Evolutionary conservation across 2,888 invertebrate genomes (phyloP).

Genomic region (Meandrusa payeni): DNA sequence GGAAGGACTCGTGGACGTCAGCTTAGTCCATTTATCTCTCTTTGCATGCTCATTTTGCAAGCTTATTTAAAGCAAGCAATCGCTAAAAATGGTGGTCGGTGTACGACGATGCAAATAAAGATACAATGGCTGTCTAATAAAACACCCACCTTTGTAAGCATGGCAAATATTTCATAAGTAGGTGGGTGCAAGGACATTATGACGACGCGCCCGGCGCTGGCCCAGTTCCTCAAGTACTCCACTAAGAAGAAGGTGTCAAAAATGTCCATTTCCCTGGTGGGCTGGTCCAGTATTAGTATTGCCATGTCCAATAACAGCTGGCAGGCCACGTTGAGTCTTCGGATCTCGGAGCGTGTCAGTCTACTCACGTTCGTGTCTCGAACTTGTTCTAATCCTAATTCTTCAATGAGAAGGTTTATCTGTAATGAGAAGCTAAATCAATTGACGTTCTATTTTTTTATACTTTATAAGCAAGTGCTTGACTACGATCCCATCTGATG

Average conservation of each 20-base stretch:
- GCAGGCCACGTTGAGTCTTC: conserved; percentile 93
- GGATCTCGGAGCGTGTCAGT: conserved; percentile 92
- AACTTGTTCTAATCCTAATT: conserved; percentile 94
- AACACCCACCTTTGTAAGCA: conserved; percentile 88
- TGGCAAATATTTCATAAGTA: conserved; percentile 96
- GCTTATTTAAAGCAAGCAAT: no score
- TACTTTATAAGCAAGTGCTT: no score
- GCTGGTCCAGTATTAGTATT: conserved; percentile 92
- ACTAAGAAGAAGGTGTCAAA: conserved; percentile 97
- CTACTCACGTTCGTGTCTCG: conserved; percentile 91
- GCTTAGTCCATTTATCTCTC: no score
- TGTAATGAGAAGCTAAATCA: conserved; percentile 58
- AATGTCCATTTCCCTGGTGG: conserved; percentile 94
- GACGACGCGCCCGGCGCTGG: conserved; percentile 89
- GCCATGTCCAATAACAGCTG: conserved; percentile 93
- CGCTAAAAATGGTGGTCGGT: no score
- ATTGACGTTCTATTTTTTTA: no score
- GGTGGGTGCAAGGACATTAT: conserved; percentile 96
- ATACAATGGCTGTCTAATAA: no score
- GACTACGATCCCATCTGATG: no score
- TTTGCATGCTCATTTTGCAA: no score
- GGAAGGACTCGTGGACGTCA: no score
- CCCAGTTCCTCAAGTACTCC: conserved; percentile 96
- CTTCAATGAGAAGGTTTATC: conserved; percentile 94
- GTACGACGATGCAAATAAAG: no score